Percentiles rank a stretch among this genome's conserved stretches.
Conservation (phyloP, 2,888 invertebrate genomes). For the Yponomeuta sedellus region DNA sequence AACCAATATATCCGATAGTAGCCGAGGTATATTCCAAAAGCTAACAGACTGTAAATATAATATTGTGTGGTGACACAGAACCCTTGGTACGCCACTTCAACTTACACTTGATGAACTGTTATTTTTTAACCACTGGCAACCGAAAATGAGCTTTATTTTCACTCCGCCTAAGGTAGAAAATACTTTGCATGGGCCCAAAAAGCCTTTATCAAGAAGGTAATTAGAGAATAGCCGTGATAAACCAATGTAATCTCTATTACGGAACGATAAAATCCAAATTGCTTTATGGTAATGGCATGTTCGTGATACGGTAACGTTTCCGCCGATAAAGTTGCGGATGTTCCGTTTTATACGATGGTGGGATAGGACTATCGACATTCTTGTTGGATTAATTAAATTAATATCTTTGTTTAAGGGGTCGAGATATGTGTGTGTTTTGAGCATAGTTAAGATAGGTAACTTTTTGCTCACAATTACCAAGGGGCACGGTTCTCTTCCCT, state of each 20-base stretch:
- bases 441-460: too few relatives aligned
- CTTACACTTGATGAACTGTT: too few relatives aligned
- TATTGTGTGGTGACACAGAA: too few relatives aligned
- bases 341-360: slow-evolving; percentile 65
- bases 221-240: slow-evolving; percentile 58
- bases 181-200: slow-evolving; percentile 13
- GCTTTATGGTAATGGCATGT: slow-evolving; percentile 50
- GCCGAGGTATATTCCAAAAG: too few relatives aligned
- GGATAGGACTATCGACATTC: slow-evolving; percentile 73
- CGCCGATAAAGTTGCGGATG: slow-evolving; percentile 53
- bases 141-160: slow-evolving; percentile 20
- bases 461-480: too few relatives aligned
- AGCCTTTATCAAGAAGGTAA: slow-evolving; percentile 34
- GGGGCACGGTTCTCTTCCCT: too few relatives aligned
- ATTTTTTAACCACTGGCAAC: neutral
- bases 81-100: too few relatives aligned
- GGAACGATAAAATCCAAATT: slow-evolving; percentile 64
- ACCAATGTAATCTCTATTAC: slow-evolving; percentile 69
- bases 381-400: slow-evolving; percentile 71
- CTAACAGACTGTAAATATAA: too few relatives aligned
- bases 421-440: neutral
- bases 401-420: slow-evolving; percentile 33
- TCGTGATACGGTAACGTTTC: slow-evolving; percentile 57
- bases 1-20: too few relatives aligned
- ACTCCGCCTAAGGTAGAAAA: slow-evolving; percentile 23